Percentiles rank a stretch among this genome's conserved stretches.
phyloP scores from a whole-genome alignment of 2,113 vertebrate species.

The Butorides virescens region DNA sequence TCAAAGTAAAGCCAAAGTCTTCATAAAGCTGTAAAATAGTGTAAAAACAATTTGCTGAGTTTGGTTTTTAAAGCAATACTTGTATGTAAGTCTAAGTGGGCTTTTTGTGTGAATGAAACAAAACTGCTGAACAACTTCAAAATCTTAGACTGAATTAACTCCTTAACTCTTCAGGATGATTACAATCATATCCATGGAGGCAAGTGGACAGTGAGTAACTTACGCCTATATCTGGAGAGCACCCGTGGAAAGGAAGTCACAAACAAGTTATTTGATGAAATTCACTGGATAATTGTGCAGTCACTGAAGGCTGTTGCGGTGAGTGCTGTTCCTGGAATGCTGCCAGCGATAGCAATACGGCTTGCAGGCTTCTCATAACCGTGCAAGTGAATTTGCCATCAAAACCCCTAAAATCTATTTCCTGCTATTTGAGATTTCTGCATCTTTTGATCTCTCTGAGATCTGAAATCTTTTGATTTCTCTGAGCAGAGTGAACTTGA shows the following conservation, averaged over 20 bases:
- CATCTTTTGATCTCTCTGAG: background rate
- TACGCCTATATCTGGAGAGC: slow-evolving; percentile 95
- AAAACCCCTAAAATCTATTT: background rate
- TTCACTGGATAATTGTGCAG: slow-evolving; percentile 97
- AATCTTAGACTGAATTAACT: background rate
- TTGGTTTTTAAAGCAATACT: background rate
- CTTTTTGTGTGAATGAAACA: background rate
- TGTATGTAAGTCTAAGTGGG: background rate
- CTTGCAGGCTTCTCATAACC: background rate
- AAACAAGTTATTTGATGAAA: slow-evolving; percentile 92
- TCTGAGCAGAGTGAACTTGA: background rate
- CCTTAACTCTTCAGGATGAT: slow-evolving; percentile 83
- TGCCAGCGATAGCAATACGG: background rate
- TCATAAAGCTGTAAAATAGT: background rate
- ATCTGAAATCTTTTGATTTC: background rate
- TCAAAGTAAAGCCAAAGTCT: background rate
- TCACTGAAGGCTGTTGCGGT: slow-evolving; percentile 96
- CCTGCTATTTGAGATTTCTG: background rate
- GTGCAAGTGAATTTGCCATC: background rate
- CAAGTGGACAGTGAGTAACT: slow-evolving; percentile 96
- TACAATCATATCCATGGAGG: slow-evolving; percentile 98
- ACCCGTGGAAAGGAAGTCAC: slow-evolving; percentile 94
- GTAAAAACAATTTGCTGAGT: background rate
- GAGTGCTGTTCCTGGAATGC: slow-evolving; percentile 55
- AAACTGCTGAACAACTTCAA: background rate